Conservation (phyloP, 2,888 invertebrate genomes). For the Digitonthophagus gazella region DNA sequence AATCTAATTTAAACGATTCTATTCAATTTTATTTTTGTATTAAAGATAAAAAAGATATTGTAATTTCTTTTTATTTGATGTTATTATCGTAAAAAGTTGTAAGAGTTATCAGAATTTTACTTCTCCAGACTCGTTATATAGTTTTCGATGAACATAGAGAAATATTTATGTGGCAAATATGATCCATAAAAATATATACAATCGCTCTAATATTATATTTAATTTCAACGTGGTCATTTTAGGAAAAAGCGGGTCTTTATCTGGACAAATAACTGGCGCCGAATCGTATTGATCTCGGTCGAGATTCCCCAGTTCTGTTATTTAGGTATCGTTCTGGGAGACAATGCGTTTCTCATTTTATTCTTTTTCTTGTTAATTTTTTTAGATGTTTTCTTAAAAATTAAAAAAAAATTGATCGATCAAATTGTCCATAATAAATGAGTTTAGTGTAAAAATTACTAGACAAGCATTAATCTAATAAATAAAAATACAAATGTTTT, state of each 20-base stretch:
- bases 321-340: not conserved
- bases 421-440: too few species aligned
- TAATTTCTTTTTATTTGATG: too few species aligned
- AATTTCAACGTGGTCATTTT: not conserved
- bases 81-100: too few species aligned
- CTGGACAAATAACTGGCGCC: constrained; percentile 6
- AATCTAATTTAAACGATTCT: too few species aligned
- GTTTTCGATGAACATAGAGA: not conserved
- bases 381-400: constrained; percentile 1
- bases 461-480: too few species aligned
- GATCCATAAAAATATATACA: not conserved
- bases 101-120: too few species aligned
- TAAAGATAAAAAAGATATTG: too few species aligned
- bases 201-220: not conserved
- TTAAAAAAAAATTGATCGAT: too few species aligned
- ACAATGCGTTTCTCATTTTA: not conserved
- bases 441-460: too few species aligned
- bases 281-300: constrained; percentile 1
- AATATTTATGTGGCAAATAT: not conserved
- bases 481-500: too few species aligned
- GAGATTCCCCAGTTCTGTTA: not conserved
- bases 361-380: not conserved
- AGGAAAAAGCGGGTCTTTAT: not conserved
- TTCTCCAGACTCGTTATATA: too few species aligned
- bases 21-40: too few species aligned